Percentiles rank a stretch among this genome's conserved stretches.
Conservation (phyloP, 2,113 vertebrate genomes). For the Alces alces region DNA sequence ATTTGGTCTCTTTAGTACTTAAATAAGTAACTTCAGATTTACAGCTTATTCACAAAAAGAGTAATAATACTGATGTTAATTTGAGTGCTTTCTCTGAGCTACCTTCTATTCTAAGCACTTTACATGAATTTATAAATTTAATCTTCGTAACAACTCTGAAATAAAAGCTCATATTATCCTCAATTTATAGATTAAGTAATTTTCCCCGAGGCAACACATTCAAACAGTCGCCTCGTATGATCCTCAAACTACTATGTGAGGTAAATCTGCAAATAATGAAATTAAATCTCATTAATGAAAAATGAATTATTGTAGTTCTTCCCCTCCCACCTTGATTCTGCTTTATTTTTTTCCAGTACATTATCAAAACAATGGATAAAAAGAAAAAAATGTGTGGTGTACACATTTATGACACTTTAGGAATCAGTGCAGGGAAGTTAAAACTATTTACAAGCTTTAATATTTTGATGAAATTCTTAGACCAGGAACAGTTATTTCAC, state of each 20-base stretch:
- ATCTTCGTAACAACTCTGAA: not conserved
- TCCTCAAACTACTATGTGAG: not conserved
- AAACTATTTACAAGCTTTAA: not conserved
- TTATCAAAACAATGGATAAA: not conserved
- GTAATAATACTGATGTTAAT: not conserved
- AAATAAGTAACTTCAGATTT: not conserved
- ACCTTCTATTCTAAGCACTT: not conserved
- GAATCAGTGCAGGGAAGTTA: not conserved
- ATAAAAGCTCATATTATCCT: not conserved
- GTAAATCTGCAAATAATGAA: not conserved
- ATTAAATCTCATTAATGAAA: not conserved
- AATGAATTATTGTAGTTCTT: not conserved
- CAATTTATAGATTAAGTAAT: not conserved
- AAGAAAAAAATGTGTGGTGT: not conserved
- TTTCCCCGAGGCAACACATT: not conserved
- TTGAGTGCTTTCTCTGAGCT: not conserved
- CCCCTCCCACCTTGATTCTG: not conserved
- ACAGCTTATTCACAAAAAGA: not conserved
- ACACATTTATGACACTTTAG: not conserved
- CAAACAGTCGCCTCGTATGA: not conserved
- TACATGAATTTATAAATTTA: conserved; percentile 11
- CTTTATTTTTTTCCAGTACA: not conserved
- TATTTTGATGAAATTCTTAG: not conserved
- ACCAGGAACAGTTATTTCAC: not conserved
- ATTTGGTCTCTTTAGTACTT: not conserved